A percentile compares a stretch with the other conserved stretches of the same genome.
These are phyloP conservation scores for Lindbergichthys nudifrons DNA, from an alignment of 2,797 vertebrate genomes.

Conservation along the genomic window DNA sequence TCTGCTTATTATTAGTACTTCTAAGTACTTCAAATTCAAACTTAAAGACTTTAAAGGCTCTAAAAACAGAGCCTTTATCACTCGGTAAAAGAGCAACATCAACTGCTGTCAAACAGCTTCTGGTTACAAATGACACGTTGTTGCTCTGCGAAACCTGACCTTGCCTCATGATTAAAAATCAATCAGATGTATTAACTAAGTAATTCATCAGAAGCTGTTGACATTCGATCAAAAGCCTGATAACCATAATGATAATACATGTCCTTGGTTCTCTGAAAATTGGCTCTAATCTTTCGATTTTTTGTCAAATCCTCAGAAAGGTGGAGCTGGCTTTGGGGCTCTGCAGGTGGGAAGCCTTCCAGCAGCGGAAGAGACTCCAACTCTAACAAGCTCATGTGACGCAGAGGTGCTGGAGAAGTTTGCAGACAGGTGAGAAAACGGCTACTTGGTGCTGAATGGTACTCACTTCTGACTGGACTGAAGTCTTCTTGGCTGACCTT, in stretches of 20 bases:
- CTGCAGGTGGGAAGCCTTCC: constrained; percentile 25
- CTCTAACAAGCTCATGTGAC: constrained; percentile 43
- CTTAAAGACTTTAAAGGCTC: constrained; percentile 19
- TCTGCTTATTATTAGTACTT: background rate
- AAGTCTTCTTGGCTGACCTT: constrained; percentile 85
- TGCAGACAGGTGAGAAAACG: constrained; percentile 30
- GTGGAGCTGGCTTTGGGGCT: constrained; percentile 15
- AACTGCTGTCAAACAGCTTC: constrained; percentile 21
- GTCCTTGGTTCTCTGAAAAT: background rate
- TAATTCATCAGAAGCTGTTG: constrained; percentile 12
- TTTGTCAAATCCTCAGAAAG: constrained; percentile 27
- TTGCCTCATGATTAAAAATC: constrained; percentile 8
- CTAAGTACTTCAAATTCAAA: background rate
- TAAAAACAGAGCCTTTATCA: constrained; percentile 7
- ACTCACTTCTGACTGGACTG: constrained; percentile 84
- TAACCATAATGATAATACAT: constrained; percentile 5
- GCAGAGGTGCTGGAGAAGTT: constrained; percentile 49
- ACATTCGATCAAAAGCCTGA: constrained; percentile 15
- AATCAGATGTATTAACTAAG: constrained; percentile 4
- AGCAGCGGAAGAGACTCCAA: constrained; percentile 19
- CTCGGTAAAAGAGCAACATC: background rate
- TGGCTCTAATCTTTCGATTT: constrained; percentile 28
- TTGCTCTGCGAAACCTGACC: constrained; percentile 19
- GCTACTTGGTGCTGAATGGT: constrained; percentile 35
- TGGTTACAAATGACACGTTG: constrained; percentile 30